phyloP scores from a whole-genome alignment of 2,888 invertebrate species.

The Mechanitis messenoides region DNA sequence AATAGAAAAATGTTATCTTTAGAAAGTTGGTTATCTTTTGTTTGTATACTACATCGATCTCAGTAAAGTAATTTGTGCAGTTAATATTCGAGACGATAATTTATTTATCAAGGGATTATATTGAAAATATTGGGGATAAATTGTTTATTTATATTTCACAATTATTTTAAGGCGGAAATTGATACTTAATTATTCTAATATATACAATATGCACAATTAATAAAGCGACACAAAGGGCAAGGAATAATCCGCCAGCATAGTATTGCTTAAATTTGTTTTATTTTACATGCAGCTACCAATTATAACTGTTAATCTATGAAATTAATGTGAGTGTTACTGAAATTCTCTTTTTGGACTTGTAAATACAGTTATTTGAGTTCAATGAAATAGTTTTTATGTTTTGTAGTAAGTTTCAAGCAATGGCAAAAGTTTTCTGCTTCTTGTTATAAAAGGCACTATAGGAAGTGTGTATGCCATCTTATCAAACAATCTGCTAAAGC shows the following conservation, averaged over 20 bases:
- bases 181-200: conserved; percentile 55
- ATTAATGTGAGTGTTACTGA: too few species aligned
- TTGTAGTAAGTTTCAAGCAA: too few species aligned
- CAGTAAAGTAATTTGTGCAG: not conserved
- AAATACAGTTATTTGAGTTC: too few species aligned
- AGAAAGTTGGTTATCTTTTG: too few species aligned
- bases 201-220: conserved; percentile 72
- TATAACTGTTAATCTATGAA: conserved; percentile 1
- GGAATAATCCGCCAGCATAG: conserved; percentile 44
- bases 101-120: not conserved
- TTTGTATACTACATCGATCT: too few species aligned
- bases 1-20: too few species aligned
- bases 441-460: conserved; percentile 4
- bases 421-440: too few species aligned
- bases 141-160: conserved; percentile 46
- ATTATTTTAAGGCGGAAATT: conserved; percentile 69
- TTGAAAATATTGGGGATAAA: not conserved
- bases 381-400: too few species aligned
- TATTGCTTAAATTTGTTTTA: conserved; percentile 51
- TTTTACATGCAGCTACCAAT: conserved; percentile 16
- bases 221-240: conserved; percentile 56
- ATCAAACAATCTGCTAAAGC: not conserved
- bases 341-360: too few species aligned
- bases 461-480: not conserved
- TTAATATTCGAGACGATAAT: not conserved